Evolutionary conservation across 1,140 invertebrate genomes (phyloP).

Genomic region (Drosophila baimaii): DNA sequence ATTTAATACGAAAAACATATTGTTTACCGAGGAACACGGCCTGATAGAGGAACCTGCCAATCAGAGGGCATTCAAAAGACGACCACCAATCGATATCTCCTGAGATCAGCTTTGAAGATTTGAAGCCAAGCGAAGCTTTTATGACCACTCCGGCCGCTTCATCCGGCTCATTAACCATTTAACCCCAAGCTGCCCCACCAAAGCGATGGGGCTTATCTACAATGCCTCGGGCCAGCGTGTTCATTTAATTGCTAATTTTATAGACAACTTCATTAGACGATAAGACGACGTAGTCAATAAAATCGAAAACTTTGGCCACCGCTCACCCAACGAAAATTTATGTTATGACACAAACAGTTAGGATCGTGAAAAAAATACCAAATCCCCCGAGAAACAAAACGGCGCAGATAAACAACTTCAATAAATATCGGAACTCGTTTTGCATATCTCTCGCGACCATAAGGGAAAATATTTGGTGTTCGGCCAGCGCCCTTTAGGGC

Average conservation of each 20-base stretch:
- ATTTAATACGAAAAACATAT: not conserved
- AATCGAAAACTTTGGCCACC: conserved; percentile 51
- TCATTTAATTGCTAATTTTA: conserved; percentile 80
- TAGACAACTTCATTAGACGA: conserved; percentile 78
- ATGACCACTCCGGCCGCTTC: conserved; percentile 3
- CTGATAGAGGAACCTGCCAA: not conserved
- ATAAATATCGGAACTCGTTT: conserved; percentile 36
- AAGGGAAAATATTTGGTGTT: conserved; percentile 49
- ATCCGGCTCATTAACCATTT: conserved; percentile 47
- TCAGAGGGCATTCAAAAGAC: not conserved
- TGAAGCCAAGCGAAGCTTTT: conserved; percentile 10
- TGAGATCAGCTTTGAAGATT: conserved; percentile 18
- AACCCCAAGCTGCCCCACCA: conserved; percentile 37
- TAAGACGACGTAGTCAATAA: conserved; percentile 65
- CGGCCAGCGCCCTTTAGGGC: conserved; percentile 49
- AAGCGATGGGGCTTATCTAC: conserved; percentile 47
- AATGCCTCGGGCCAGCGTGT: conserved; percentile 49
- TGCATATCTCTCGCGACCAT: conserved; percentile 54
- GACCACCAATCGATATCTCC: conserved; percentile 22
- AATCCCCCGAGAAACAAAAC: conserved; percentile 23
- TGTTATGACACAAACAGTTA: conserved; percentile 72
- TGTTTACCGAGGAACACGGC: not conserved
- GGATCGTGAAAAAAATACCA: conserved; percentile 34
- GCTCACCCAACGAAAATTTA: conserved; percentile 41
- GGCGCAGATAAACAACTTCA: conserved; percentile 6